phyloP scores from a whole-genome alignment of 2,888 invertebrate genomes.

The Cabera pusaria region DNA sequence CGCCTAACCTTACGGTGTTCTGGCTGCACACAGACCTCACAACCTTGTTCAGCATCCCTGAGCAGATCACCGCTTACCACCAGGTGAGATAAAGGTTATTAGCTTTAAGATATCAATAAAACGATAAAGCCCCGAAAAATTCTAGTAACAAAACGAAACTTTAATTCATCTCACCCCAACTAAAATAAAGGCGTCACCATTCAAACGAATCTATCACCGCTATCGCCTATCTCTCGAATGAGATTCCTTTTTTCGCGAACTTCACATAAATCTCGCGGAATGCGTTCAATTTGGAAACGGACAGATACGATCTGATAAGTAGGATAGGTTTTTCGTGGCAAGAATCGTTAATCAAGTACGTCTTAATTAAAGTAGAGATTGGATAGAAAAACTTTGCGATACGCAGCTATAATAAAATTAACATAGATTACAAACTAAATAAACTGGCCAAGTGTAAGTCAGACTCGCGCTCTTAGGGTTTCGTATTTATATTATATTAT shows the following conservation, averaged over 20 bases:
- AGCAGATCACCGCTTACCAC: too few species aligned
- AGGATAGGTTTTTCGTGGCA: constrained; percentile 8
- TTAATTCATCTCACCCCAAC: not conserved
- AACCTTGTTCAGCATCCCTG: too few species aligned
- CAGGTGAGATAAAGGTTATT: too few species aligned
- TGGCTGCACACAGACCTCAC: too few species aligned
- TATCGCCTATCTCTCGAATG: constrained; percentile 39
- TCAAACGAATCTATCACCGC: constrained; percentile 27
- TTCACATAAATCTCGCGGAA: constrained; percentile 43
- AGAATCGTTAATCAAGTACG: constrained; percentile 18
- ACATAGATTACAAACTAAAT: too few species aligned
- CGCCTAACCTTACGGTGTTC: too few species aligned
- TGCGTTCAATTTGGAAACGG: constrained; percentile 41
- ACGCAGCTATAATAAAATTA: too few species aligned
- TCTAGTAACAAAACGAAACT: not conserved
- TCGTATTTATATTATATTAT: too few species aligned
- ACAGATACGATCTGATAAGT: constrained; percentile 14
- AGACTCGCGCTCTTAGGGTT: too few species aligned
- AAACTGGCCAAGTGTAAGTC: too few species aligned
- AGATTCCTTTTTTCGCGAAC: constrained; percentile 37
- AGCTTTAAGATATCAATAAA: too few species aligned
- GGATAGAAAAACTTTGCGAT: too few species aligned
- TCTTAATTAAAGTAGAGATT: constrained; percentile 5
- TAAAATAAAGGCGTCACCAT: constrained; percentile 15
- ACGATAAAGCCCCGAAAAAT: not conserved